Percentiles rank a stretch among this genome's conserved stretches.
These are phyloP conservation scores for Lathronympha strigana DNA, from an alignment of 2,888 invertebrate genomes.

Conservation along the genomic window DNA sequence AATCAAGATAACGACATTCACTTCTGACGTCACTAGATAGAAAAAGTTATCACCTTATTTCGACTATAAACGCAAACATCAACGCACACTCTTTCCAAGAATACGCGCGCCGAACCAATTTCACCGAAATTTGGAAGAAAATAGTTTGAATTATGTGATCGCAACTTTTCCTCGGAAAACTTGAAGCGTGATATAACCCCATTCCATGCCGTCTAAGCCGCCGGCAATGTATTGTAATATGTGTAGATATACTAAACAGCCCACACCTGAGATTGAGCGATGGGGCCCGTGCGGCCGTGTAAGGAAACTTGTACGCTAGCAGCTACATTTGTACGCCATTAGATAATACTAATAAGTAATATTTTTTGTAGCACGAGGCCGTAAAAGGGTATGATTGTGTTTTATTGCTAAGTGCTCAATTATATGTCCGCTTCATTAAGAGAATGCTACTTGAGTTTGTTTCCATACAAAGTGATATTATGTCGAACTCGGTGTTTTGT, in stretches of 20 bases:
- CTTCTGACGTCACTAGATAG: not conserved
- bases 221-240: not conserved
- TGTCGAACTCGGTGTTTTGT: not conserved
- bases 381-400: slow-evolving; percentile 26
- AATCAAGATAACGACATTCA: not conserved
- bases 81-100: not conserved
- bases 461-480: slow-evolving; percentile 14
- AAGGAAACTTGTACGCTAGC: slow-evolving; percentile 33
- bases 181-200: slow-evolving; percentile 5
- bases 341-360: slow-evolving; percentile 31
- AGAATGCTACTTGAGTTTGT: slow-evolving; percentile 24
- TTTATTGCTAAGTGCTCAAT: slow-evolving; percentile 30
- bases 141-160: slow-evolving; percentile 8
- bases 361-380: slow-evolving; percentile 12
- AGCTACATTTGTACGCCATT: slow-evolving; percentile 36
- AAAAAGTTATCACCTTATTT: not conserved
- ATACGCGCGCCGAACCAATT: slow-evolving; percentile 4
- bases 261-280: slow-evolving; percentile 39
- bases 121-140: not conserved
- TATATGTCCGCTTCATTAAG: slow-evolving; percentile 24
- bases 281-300: slow-evolving; percentile 16
- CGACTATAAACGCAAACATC: not conserved
- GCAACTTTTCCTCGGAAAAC: not conserved
- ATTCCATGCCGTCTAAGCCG: not conserved
- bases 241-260: slow-evolving; percentile 18